Base-by-base conservation (phyloP, 2,113 vertebrate species). In the Gymnorhina tibicen region DNA sequence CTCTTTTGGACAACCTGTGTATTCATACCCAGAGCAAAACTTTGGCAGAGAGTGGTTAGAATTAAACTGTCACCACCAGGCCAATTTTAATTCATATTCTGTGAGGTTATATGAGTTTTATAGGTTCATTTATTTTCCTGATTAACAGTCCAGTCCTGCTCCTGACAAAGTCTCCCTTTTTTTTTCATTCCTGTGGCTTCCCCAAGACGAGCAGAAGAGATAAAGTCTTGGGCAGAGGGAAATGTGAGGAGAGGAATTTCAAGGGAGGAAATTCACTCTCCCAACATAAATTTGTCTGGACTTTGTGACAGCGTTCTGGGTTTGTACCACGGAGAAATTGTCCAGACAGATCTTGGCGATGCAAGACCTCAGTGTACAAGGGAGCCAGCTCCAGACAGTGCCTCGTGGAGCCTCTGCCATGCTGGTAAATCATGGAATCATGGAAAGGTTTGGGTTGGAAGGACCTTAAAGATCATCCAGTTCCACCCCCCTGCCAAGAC, bases 21-120 rank as follows among this genome's bases (percentile, higher is more conserved):
- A 83, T 97, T 97, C 90, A 96, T 93, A 89, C 42, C 47, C 41
- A 37, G 78, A 91, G 58, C 1, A 37, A 78, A 91, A 91, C 55
- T 72, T 92, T 95, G 91, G 83, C 88, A 93, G n/a, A 87, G 58
- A 67, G 60, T 27, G 41, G 33, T 80, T 82, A 85, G 87, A 95
- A 95, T 95, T 96, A 96, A 93, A 85, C 77, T 94, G 87, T 93
- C 91, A 94, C 64, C 50, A 87, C 55, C 30, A 66, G 37, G 55
- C 50, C 73, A 87, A 37, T 52, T 93, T 93, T 93, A 39, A 35
- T 94, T 96, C 86, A 91, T 73, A 72, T 79, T 66, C 62, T 82
- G 64, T 1, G 58, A 86, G 35, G 49, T 90, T 89, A 69, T 89
- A n/a, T 63, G 79, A 81, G 68, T 91, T 96, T 92, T 93, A 85